Base-by-base conservation (phyloP, 1,140 invertebrate genomes). In the Phymorhynchus buccinoides region DNA sequence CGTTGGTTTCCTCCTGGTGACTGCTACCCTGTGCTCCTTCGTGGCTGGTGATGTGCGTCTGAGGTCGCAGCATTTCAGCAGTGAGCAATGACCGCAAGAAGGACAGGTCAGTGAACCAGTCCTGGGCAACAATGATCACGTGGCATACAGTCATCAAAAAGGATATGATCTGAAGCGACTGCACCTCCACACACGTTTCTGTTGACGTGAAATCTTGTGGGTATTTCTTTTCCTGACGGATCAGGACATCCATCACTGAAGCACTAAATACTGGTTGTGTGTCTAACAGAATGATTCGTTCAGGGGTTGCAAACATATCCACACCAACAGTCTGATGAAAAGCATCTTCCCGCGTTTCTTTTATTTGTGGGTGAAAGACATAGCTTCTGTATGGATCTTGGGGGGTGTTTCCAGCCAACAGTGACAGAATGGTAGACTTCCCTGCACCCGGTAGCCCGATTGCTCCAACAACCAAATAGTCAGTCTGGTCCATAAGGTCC, bases 81-180 rank as follows among this genome's bases (percentile, higher is more conserved):
- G 96, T 95, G 93, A 96, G 96, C 35, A 88, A 66, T 30, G 85
- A 85, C 62, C 95, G 95, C 16, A 96, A 89, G 83, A 96, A 91
- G 93, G 96, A 96, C 3, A 95, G 95, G 93, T 97, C 97, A 30
- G 96, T 94, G 90, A 97, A 97, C 95, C 96, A 97, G 91, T 98
- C 97, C 90, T 98, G 96, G 0, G 97, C 96, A 73, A 97, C 95
- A 81, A 98, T 94, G 6, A 98, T 94, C 0, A 97, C 95, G 93
- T 98, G 97, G 91, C 97, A 98, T n/a, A 98, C 96, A 18, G 96
- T 96, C 93, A 98, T 95, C 39, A 98, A 92, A 91, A 97, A 97
- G 14, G 97, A 96, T 37, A 96, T 95, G 75, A 97, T 94, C 91
- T 98, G 97, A 32, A 98, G 92, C 27, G 96, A 96, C 87, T 96